These are phyloP conservation scores for Oryzias sinensis DNA, from an alignment of 2,797 vertebrate species.

Conservation along the genomic window DNA sequence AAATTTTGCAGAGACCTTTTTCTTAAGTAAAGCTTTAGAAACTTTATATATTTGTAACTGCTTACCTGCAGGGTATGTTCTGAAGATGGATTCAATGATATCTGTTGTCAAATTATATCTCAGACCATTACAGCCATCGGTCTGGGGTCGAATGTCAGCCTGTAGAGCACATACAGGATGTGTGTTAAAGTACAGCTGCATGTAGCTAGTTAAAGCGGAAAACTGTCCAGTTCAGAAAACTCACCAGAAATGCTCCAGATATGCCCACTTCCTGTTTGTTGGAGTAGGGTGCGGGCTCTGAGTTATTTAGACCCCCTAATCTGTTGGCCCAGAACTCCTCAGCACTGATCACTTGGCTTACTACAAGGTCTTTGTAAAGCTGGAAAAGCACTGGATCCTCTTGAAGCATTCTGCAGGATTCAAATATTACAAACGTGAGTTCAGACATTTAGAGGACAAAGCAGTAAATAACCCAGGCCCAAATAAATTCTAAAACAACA, in stretches of 20 bases:
- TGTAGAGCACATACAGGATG: slow-evolving; percentile 57
- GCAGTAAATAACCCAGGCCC: not conserved
- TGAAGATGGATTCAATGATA: slow-evolving; percentile 98
- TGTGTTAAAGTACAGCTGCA: slow-evolving; percentile 4
- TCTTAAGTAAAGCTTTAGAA: not conserved
- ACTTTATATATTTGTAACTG: not conserved
- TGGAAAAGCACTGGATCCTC: slow-evolving; percentile 98
- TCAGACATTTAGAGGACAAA: not conserved
- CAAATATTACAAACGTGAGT: not conserved
- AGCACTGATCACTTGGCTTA: slow-evolving; percentile 97
- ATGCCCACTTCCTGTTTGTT: slow-evolving; percentile 97
- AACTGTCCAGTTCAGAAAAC: slow-evolving; percentile 22
- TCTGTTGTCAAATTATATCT: slow-evolving; percentile 97
- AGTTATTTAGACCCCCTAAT: slow-evolving; percentile 84
- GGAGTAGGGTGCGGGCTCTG: slow-evolving; percentile 79
- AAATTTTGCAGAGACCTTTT: not conserved
- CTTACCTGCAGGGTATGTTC: slow-evolving; percentile 96
- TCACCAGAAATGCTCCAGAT: slow-evolving; percentile 97
- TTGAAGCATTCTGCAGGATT: slow-evolving; percentile 90
- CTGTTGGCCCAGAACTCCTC: slow-evolving; percentile 99
- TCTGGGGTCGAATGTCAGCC: slow-evolving; percentile 97
- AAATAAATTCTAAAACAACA: too few species aligned
- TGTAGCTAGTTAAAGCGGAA: not conserved
- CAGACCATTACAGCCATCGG: slow-evolving; percentile 96
- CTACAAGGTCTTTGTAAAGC: slow-evolving; percentile 97